Percentiles rank a stretch among this genome's conserved stretches.
phyloP scores from a whole-genome alignment of 2,797 vertebrate genomes.

The Coracias cyanogaster region DNA sequence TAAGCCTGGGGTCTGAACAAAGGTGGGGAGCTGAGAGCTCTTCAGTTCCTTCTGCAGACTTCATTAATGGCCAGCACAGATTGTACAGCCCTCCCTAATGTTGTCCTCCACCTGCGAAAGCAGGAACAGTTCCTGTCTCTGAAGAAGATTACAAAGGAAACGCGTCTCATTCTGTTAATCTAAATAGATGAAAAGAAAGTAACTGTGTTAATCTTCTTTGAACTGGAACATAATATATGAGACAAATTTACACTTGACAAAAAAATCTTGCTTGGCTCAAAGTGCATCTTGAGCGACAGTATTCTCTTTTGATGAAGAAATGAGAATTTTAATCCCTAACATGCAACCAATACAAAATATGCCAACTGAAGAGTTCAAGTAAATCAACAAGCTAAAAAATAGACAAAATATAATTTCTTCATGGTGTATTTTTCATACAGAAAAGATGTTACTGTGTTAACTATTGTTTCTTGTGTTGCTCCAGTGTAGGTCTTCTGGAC shows the following conservation, averaged over 20 bases:
- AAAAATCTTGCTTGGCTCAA: neutral
- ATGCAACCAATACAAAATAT: neutral
- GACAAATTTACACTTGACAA: conserved; percentile 37
- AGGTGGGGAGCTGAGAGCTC: neutral
- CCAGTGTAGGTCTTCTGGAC: conserved; percentile 68
- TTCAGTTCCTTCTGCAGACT: neutral
- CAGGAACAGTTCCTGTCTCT: neutral
- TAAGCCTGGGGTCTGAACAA: neutral
- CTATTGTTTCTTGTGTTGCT: conserved; percentile 64
- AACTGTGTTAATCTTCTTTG: conserved; percentile 37
- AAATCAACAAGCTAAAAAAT: conserved; percentile 59
- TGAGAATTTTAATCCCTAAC: conserved; percentile 51
- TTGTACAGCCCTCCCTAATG: neutral
- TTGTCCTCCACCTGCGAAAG: neutral
- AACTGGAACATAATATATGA: conserved; percentile 30
- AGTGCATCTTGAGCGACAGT: neutral
- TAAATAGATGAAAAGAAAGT: neutral
- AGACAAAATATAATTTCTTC: conserved; percentile 38
- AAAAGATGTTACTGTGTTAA: conserved; percentile 46
- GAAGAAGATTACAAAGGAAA: neutral
- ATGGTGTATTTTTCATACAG: conserved; percentile 66
- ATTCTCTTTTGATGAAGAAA: conserved; percentile 38
- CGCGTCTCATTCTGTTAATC: neutral
- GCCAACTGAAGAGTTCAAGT: conserved; percentile 8
- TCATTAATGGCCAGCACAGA: neutral